Evolutionary conservation across 2,888 invertebrate genomes (phyloP).

Genomic region (Drosophila formosana): DNA sequence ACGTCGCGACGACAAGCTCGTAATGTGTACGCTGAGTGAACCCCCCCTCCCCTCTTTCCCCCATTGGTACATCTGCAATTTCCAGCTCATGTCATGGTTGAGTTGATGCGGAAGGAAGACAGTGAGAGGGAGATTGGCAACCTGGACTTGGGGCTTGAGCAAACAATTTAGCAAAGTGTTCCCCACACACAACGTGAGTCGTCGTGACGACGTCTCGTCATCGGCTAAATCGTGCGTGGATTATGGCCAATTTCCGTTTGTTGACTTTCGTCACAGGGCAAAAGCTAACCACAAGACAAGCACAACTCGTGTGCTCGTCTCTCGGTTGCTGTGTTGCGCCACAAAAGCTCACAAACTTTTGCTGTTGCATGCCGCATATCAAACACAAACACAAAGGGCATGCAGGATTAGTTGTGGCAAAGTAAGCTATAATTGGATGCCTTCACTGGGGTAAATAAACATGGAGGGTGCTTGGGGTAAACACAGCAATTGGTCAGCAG

Average conservation of each 20-base stretch:
- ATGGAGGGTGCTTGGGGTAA: background rate
- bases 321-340: background rate
- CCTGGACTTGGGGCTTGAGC: slow-evolving; percentile 19
- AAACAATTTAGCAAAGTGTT: slow-evolving; percentile 71
- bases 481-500: background rate
- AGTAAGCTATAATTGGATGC: slow-evolving; percentile 14
- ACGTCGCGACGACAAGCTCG: slow-evolving; percentile 51
- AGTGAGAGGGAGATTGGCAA: background rate
- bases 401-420: slow-evolving; percentile 8
- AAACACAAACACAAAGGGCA: slow-evolving; percentile 3
- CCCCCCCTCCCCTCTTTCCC: background rate
- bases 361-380: slow-evolving; percentile 8
- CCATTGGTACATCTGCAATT: background rate
- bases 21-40: slow-evolving; percentile 15
- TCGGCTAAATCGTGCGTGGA: slow-evolving; percentile 70
- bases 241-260: slow-evolving; percentile 76
- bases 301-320: slow-evolving; percentile 17
- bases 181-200: slow-evolving; percentile 2
- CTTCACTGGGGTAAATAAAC: slow-evolving; percentile 2
- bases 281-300: slow-evolving; percentile 21
- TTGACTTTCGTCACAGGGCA: slow-evolving; percentile 35
- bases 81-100: slow-evolving; percentile 1
- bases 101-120: slow-evolving; percentile 6
- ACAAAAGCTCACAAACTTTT: background rate
- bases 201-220: slow-evolving; percentile 29